Evolutionary conservation across 2,113 vertebrate genomes (phyloP).

Genomic region (Callipepla squamata): DNA sequence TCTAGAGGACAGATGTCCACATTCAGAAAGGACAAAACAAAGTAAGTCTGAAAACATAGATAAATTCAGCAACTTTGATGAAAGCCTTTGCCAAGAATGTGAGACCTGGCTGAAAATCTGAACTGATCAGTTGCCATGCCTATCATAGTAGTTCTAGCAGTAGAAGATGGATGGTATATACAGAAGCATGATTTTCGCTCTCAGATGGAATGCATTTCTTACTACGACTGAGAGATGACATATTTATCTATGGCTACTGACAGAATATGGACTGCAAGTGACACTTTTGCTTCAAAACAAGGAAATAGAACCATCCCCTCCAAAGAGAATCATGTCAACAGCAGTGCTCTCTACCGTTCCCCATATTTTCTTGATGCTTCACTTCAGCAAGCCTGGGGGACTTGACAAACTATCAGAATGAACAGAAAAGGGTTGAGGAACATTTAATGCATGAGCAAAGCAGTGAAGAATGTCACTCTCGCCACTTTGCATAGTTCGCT

Average conservation of each 20-base stretch:
- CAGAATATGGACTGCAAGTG: background rate
- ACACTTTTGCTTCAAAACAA: conserved; percentile 8
- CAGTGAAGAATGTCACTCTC: background rate
- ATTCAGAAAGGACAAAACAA: background rate
- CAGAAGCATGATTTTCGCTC: background rate
- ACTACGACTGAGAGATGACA: background rate
- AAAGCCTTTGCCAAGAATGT: background rate
- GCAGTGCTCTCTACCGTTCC: background rate
- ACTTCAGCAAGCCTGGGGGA: background rate
- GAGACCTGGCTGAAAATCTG: background rate
- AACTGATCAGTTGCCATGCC: background rate
- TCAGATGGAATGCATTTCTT: background rate
- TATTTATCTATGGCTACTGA: background rate
- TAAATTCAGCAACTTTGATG: background rate
- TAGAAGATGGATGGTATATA: background rate
- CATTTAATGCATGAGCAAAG: background rate
- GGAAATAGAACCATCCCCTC: conserved; percentile 17
- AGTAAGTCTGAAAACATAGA: background rate
- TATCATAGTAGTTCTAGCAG: accelerated
- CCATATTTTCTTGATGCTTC: background rate
- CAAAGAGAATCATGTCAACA: background rate
- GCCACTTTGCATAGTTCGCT: background rate
- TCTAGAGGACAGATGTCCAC: background rate
- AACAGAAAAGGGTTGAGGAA: background rate
- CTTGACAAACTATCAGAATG: background rate